Percentiles rank a stretch among this genome's conserved stretches.
Evolutionary conservation across 2,888 invertebrate species (phyloP).

Genomic region (Lasioglossum vierecki): DNA sequence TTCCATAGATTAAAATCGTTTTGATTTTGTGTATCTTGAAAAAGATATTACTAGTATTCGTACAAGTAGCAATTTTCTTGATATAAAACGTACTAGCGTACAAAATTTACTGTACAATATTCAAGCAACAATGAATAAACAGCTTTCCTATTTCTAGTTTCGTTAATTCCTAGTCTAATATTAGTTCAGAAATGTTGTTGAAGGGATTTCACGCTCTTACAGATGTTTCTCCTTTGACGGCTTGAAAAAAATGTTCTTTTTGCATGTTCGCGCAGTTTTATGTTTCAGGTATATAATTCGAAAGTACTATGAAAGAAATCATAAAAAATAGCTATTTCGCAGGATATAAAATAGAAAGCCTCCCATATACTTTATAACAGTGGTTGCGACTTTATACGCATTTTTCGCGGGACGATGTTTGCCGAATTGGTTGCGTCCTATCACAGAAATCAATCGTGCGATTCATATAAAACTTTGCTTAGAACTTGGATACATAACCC

Average conservation of each 20-base stretch:
- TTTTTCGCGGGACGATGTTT: neutral
- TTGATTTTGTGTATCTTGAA: no score
- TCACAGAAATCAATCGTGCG: neutral
- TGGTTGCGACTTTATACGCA: neutral
- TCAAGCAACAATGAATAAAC: no score
- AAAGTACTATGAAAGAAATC: neutral
- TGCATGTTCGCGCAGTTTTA: neutral
- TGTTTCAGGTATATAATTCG: slow-evolving; percentile 2
- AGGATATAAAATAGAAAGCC: neutral
- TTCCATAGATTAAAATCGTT: no score
- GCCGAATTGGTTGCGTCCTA: neutral
- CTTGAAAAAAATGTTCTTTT: neutral
- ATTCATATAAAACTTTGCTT: neutral
- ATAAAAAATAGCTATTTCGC: slow-evolving; percentile 1
- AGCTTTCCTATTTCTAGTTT: no score
- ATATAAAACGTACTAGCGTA: no score
- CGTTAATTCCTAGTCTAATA: neutral
- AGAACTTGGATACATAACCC: neutral
- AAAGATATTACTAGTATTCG: no score
- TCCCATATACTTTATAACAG: neutral
- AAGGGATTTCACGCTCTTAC: neutral
- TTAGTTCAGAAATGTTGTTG: neutral
- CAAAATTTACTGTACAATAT: no score
- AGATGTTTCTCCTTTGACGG: neutral
- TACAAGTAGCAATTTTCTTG: no score